Evolutionary conservation across 1,140 invertebrate species (phyloP).

Genomic region (Plectrocnemia conspersa): DNA sequence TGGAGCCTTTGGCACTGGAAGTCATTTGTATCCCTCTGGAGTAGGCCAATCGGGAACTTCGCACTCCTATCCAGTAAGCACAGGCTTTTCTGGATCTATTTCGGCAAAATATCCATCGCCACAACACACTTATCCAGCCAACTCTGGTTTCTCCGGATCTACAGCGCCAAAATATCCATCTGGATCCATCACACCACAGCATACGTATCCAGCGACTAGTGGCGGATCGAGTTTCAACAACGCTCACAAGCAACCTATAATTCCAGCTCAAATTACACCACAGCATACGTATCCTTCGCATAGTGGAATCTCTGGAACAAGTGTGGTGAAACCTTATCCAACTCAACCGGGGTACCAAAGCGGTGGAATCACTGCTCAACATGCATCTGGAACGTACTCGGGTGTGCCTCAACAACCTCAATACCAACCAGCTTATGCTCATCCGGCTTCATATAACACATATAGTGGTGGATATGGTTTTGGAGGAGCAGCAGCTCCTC

Average conservation of each 20-base stretch:
- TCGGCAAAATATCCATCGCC: not conserved
- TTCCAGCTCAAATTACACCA: not conserved
- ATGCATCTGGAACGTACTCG: not conserved
- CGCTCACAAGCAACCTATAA: not conserved
- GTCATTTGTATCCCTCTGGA: not conserved
- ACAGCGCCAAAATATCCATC: too few species aligned
- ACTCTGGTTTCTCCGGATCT: slow-evolving; percentile 7
- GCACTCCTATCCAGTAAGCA: not conserved
- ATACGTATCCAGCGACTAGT: too few species aligned
- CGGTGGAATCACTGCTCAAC: slow-evolving; percentile 7
- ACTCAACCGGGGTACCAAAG: not conserved
- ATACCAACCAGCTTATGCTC: not conserved
- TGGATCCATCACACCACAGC: too few species aligned
- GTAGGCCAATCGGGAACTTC: not conserved
- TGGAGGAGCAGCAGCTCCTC: not conserved
- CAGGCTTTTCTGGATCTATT: not conserved
- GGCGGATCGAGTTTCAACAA: too few species aligned
- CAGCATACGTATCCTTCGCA: not conserved
- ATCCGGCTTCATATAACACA: not conserved
- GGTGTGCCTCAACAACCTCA: too few species aligned
- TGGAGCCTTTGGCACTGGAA: not conserved
- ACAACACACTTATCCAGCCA: slow-evolving; percentile 6
- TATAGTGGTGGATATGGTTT: slow-evolving; percentile 13
- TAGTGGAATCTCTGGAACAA: not conserved
- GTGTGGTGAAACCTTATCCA: not conserved